These are phyloP conservation scores for Callosobruchus maculatus DNA, from an alignment of 2,888 invertebrate genomes.

Conservation along the genomic window DNA sequence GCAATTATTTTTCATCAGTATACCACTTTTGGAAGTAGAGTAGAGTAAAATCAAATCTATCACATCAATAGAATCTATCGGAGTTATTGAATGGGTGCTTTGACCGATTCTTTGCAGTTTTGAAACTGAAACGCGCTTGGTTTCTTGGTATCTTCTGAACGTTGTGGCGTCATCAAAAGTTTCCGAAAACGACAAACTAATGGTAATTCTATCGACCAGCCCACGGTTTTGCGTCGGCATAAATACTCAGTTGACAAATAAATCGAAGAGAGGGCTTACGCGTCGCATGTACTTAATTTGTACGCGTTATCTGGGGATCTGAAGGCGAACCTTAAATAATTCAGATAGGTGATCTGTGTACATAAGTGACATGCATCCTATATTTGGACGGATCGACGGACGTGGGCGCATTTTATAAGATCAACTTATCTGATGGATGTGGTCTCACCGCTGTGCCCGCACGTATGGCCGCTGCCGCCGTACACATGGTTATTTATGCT, in stretches of 20 bases:
- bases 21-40: no score
- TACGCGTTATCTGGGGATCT: constrained; percentile 28
- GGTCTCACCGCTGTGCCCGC: not conserved
- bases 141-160: no score
- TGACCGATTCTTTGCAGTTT: no score
- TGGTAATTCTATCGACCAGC: no score
- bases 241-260: not conserved
- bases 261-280: not conserved
- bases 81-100: no score
- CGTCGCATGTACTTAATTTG: constrained; percentile 18
- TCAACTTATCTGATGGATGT: not conserved
- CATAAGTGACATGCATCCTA: constrained; percentile 18
- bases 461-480: not conserved
- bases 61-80: no score
- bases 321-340: constrained; percentile 31
- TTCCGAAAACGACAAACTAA: no score
- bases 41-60: no score
- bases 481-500: not conserved
- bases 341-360: constrained; percentile 26
- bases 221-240: not conserved
- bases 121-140: no score
- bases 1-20: no score
- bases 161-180: no score
- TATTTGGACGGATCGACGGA: constrained; percentile 24
- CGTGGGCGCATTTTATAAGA: constrained; percentile 2